Percentiles rank a stretch among this genome's conserved stretches.
Conservation (phyloP, 2,888 invertebrate genomes). For the Rotaria sp. region DNA sequence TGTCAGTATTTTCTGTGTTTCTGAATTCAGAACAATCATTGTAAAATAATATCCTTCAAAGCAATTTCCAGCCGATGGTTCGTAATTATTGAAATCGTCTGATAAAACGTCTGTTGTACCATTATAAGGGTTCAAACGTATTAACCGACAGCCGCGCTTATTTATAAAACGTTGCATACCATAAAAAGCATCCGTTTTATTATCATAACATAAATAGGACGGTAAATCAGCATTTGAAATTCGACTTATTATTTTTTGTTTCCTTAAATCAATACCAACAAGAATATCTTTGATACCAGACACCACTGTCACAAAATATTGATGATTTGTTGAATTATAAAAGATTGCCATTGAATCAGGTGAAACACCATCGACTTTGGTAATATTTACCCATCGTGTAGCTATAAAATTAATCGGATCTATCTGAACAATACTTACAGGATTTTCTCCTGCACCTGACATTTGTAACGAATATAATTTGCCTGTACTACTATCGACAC, state of each 20-base stretch:
- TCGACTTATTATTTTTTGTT: neutral
- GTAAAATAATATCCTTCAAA: conserved; percentile 5
- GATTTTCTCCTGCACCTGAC: neutral
- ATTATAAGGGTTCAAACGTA: conserved; percentile 15
- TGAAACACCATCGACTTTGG: neutral
- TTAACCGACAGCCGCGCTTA: neutral
- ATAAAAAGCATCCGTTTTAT: conserved; percentile 15
- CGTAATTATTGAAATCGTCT: neutral
- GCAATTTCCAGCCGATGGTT: neutral
- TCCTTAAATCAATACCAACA: neutral
- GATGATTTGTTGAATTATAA: neutral
- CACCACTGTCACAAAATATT: neutral
- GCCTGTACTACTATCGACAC: neutral
- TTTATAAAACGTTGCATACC: neutral
- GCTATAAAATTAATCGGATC: neutral
- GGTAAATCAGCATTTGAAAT: neutral
- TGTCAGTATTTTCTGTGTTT: neutral
- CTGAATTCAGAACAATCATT: neutral
- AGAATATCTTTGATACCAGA: neutral
- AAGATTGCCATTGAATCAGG: neutral
- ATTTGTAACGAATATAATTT: neutral
- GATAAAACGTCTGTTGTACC: neutral
- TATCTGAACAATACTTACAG: conserved; percentile 6
- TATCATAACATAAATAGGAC: neutral
- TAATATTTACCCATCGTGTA: conserved; percentile 8